A percentile compares a stretch with the other conserved stretches of the same genome.
Evolutionary conservation across 2,113 vertebrate genomes (phyloP).

Genomic region (Motacilla tschutschensis): DNA sequence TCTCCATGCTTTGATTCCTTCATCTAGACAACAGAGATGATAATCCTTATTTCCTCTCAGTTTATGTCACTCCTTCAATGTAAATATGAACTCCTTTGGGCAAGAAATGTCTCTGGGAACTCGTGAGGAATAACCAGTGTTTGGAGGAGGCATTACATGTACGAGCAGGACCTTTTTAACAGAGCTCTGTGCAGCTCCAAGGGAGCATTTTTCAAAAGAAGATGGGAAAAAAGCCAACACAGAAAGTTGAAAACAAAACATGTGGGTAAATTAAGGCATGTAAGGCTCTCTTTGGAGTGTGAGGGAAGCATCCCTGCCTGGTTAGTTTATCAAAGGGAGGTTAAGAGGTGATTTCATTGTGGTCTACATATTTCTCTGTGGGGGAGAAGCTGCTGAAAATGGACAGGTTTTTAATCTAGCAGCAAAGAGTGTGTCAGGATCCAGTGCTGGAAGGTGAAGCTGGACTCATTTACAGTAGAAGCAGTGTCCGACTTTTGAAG

Average conservation of each 20-base stretch:
- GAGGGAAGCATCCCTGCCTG: background rate
- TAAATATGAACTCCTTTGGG: constrained; percentile 6
- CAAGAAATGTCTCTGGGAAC: background rate
- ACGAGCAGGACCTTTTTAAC: background rate
- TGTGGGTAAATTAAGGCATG: background rate
- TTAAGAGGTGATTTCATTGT: constrained; percentile 19
- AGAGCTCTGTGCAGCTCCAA: background rate
- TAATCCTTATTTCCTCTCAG: constrained; percentile 5
- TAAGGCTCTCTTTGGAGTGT: fast-evolving
- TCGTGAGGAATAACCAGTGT: background rate
- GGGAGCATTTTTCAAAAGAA: background rate
- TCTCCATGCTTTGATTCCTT: background rate
- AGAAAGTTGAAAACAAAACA: background rate
- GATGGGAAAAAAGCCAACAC: background rate
- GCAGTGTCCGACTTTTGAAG: background rate
- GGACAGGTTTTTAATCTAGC: constrained; percentile 38
- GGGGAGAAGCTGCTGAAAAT: background rate
- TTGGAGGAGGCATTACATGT: background rate
- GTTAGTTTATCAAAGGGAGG: background rate
- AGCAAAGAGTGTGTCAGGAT: background rate
- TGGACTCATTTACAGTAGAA: constrained; percentile 18
- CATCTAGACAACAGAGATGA: constrained; percentile 2
- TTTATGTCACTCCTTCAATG: background rate
- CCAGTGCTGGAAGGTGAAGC: constrained; percentile 12
- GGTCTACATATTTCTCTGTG: background rate